Evolutionary conservation across 2,888 invertebrate species (phyloP).

Genomic region (Ennomos fuscantarius): DNA sequence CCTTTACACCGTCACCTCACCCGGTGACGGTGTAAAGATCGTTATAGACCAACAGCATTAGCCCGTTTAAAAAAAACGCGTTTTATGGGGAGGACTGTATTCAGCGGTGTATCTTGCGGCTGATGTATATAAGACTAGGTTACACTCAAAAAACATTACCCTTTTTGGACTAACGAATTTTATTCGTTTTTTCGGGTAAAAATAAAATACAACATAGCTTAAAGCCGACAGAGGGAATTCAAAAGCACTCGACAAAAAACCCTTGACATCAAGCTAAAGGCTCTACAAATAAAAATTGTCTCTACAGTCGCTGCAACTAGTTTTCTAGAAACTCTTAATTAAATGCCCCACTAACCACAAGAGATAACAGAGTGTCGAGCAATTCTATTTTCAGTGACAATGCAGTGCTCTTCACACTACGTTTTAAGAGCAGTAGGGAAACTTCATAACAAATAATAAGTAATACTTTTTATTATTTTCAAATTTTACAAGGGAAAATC

Average conservation of each 20-base stretch:
- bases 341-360: slow-evolving; percentile 51
- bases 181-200: too few species aligned
- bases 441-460: background rate
- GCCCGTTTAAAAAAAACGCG: too few species aligned
- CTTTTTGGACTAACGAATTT: too few species aligned
- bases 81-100: too few species aligned
- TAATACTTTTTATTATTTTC: too few species aligned
- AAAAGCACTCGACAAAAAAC: slow-evolving; percentile 25
- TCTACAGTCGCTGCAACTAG: slow-evolving; percentile 16
- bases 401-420: slow-evolving; percentile 34
- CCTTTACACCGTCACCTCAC: too few species aligned
- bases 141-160: too few species aligned
- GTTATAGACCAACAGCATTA: too few species aligned
- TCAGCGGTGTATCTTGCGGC: too few species aligned
- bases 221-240: slow-evolving; percentile 3
- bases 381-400: slow-evolving; percentile 58
- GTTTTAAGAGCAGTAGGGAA: slow-evolving; percentile 7
- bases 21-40: too few species aligned
- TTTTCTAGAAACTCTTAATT: slow-evolving; percentile 52
- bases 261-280: slow-evolving; percentile 36
- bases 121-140: too few species aligned
- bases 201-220: slow-evolving; percentile 8
- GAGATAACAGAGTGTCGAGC: slow-evolving; percentile 54
- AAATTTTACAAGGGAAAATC: too few species aligned
- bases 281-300: slow-evolving; percentile 30